Percentiles rank a stretch among this genome's conserved stretches.
phyloP scores from a whole-genome alignment of 2,797 vertebrate species.

The Graptemys geographica region DNA sequence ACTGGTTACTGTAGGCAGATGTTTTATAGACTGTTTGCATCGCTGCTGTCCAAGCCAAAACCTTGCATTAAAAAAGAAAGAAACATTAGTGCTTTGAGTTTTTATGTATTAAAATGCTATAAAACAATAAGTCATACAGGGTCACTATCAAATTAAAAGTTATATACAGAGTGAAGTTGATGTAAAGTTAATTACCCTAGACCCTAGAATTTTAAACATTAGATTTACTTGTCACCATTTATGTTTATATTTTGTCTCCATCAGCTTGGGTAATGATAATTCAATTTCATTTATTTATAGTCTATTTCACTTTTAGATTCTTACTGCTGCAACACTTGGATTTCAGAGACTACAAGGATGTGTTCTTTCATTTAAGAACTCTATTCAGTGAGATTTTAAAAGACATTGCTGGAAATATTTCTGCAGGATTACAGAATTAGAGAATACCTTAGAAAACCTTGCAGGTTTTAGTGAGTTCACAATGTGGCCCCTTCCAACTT shows the following conservation, averaged over 20 bases:
- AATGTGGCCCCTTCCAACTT: neutral
- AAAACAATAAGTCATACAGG: neutral
- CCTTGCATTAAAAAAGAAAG: constrained; percentile 81
- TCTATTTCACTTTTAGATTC: neutral
- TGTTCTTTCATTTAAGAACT: neutral
- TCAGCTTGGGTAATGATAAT: neutral
- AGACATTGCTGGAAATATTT: neutral
- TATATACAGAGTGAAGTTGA: neutral
- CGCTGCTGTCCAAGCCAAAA: constrained; percentile 99
- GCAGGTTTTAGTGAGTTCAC: neutral
- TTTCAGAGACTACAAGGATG: neutral
- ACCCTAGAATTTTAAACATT: neutral
- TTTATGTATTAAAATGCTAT: neutral
- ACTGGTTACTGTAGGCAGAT: constrained; percentile 95
- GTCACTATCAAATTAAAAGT: neutral
- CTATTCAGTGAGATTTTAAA: neutral
- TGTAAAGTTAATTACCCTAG: neutral
- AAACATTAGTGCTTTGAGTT: constrained; percentile 15
- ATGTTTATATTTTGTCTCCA: neutral
- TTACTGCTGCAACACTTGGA: neutral
- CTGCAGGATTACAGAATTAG: neutral
- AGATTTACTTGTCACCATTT: neutral
- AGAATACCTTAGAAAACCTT: neutral
- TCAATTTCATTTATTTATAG: neutral
- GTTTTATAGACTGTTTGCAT: constrained; percentile 97